Percentiles rank a stretch among this genome's conserved stretches.
These are phyloP conservation scores for Idaea straminata DNA, from an alignment of 2,888 invertebrate genomes.

Conservation along the genomic window DNA sequence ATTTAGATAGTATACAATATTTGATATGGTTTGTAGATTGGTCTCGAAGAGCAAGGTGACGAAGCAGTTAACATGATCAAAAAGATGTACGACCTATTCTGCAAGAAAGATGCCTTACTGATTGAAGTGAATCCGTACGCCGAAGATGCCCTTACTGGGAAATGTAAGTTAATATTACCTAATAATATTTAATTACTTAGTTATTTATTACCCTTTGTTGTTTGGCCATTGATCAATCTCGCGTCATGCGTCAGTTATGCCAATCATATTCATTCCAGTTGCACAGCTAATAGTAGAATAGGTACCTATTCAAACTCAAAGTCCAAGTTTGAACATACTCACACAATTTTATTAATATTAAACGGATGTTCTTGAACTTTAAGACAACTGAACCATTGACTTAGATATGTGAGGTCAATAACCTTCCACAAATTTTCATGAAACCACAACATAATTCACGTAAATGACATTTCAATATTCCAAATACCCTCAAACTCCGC, in stretches of 20 bases:
- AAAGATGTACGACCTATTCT: constrained; percentile 91
- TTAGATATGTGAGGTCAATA: neutral
- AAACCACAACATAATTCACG: no score
- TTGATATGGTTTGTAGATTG: constrained; percentile 75
- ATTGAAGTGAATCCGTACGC: constrained; percentile 98
- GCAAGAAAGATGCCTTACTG: constrained; percentile 92
- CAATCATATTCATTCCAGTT: neutral
- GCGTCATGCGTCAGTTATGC: neutral
- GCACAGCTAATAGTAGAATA: neutral
- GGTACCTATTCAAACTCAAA: neutral
- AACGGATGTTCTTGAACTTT: neutral
- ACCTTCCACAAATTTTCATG: no score
- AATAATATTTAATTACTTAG: constrained; percentile 9
- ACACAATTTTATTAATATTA: neutral
- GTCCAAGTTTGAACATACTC: neutral
- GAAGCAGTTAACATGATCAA: constrained; percentile 88
- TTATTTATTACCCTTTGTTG: constrained; percentile 8
- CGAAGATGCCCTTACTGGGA: constrained; percentile 88
- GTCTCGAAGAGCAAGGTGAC: constrained; percentile 83
- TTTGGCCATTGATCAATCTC: neutral
- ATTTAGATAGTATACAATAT: neutral
- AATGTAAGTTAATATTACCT: constrained; percentile 76
- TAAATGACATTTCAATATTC: no score
- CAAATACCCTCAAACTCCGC: no score
- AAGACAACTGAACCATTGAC: neutral